A percentile compares a stretch with the other conserved stretches of the same genome.
These are phyloP conservation scores for Perizoma affinitatum DNA, from an alignment of 2,888 invertebrate genomes.

Conservation along the genomic window DNA sequence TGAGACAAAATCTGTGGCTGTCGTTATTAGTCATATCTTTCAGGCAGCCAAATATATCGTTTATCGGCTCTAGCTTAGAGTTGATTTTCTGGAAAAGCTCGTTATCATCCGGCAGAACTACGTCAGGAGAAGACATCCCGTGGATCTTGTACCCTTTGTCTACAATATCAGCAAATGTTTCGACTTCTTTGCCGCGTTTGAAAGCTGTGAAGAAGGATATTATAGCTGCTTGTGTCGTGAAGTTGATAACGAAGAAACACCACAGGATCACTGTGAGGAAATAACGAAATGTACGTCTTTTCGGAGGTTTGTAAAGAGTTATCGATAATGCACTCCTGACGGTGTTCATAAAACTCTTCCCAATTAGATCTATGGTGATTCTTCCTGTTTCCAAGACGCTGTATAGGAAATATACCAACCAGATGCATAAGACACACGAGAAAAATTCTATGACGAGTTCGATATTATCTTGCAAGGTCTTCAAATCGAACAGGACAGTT, in stretches of 20 bases:
- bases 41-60: slow-evolving; percentile 60
- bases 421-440: slow-evolving; percentile 61
- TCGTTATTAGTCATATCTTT: slow-evolving; percentile 59
- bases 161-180: slow-evolving; percentile 73
- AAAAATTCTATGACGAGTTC: slow-evolving; percentile 46
- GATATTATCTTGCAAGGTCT: slow-evolving; percentile 50
- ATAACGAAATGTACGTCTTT: slow-evolving; percentile 59
- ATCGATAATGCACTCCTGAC: slow-evolving; percentile 61
- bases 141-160: slow-evolving; percentile 69
- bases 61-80: slow-evolving; percentile 56
- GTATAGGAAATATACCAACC: slow-evolving; percentile 64
- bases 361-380: slow-evolving; percentile 60
- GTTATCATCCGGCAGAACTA: slow-evolving; percentile 66
- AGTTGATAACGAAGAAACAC: slow-evolving; percentile 73
- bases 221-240: slow-evolving; percentile 71
- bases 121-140: slow-evolving; percentile 74
- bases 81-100: slow-evolving; percentile 63
- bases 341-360: slow-evolving; percentile 70
- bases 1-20: slow-evolving; percentile 64
- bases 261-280: slow-evolving; percentile 66
- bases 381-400: slow-evolving; percentile 50
- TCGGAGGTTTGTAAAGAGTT: slow-evolving; percentile 61
- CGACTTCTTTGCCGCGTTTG: slow-evolving; percentile 71
- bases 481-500: slow-evolving; percentile 62
- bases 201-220: slow-evolving; percentile 72